phyloP scores from a whole-genome alignment of 2,113 vertebrate species.

The Meleagris gallopavo region DNA sequence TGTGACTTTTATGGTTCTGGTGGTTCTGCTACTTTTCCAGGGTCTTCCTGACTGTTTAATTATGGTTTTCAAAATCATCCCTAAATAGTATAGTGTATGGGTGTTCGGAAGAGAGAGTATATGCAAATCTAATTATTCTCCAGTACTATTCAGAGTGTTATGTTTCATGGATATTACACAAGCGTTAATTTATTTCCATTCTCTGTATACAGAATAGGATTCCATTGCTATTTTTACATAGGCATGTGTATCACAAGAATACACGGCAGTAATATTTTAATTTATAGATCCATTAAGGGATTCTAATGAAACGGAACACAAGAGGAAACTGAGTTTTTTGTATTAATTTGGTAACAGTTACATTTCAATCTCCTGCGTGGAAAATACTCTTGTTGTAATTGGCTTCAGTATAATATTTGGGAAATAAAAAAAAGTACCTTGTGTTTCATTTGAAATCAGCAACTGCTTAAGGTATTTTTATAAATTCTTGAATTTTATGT shows the following conservation, averaged over 20 bases:
- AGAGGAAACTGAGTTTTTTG: background rate
- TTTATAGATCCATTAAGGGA: conserved; percentile 6
- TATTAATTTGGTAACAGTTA: conserved; percentile 10
- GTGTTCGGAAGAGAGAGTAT: conserved; percentile 26
- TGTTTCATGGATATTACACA: conserved; percentile 21
- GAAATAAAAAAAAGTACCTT: background rate
- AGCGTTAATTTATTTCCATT: conserved; percentile 42
- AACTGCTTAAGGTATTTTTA: background rate
- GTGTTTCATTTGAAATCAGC: background rate
- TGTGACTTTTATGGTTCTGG: conserved; percentile 19
- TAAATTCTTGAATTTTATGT: background rate
- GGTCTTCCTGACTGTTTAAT: conserved; percentile 59
- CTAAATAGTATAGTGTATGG: conserved; percentile 36
- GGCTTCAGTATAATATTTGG: background rate
- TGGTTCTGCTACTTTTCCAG: conserved; percentile 52
- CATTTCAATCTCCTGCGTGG: background rate
- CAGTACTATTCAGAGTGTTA: background rate
- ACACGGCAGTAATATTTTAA: background rate
- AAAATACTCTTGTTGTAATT: background rate
- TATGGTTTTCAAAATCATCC: conserved; percentile 29
- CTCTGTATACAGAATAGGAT: background rate
- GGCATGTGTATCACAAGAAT: background rate
- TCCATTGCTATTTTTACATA: conserved; percentile 23
- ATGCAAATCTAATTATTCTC: conserved; percentile 42
- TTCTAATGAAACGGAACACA: conserved; percentile 20